A percentile compares a stretch with the other conserved stretches of the same genome.
Conservation (phyloP, 30 jellyfish, hydroid and myxozoan species). For the Chironex yamaguchii region DNA sequence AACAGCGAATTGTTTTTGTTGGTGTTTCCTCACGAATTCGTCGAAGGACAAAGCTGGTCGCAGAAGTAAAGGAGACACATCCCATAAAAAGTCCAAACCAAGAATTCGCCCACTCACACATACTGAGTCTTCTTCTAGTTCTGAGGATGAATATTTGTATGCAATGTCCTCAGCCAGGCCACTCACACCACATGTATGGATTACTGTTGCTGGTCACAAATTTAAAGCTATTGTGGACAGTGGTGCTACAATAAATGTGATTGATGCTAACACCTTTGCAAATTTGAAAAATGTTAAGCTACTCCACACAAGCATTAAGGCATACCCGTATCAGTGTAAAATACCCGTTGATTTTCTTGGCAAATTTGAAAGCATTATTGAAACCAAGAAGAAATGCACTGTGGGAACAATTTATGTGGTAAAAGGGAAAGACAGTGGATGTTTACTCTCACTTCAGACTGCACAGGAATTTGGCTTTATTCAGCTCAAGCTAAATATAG, state of each 20-base stretch:
- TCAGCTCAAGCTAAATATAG: background rate
- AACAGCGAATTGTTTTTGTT: no score
- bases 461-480: constrained; percentile 31
- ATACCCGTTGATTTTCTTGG: no score
- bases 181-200: constrained; percentile 26
- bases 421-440: constrained; percentile 41
- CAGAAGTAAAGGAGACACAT: background rate
- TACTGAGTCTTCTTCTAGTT: constrained; percentile 2
- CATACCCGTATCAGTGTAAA: constrained; percentile 21
- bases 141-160: constrained; percentile 24
- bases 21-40: no score
- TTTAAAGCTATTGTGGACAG: constrained; percentile 18
- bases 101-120: background rate
- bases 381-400: no score
- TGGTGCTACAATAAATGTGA: constrained; percentile 45
- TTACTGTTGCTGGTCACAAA: constrained; percentile 23
- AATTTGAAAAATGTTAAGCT: background rate
- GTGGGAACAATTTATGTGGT: constrained; percentile 48
- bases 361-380: no score
- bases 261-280: constrained; percentile 9
- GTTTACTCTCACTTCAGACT: constrained; percentile 26
- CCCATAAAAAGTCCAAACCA: background rate
- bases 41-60: background rate
- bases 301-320: constrained; percentile 16
- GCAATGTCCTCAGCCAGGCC: constrained; percentile 15